Base-by-base conservation (phyloP, 2,888 invertebrate genomes). In the Phanerotoma sp. region DNA sequence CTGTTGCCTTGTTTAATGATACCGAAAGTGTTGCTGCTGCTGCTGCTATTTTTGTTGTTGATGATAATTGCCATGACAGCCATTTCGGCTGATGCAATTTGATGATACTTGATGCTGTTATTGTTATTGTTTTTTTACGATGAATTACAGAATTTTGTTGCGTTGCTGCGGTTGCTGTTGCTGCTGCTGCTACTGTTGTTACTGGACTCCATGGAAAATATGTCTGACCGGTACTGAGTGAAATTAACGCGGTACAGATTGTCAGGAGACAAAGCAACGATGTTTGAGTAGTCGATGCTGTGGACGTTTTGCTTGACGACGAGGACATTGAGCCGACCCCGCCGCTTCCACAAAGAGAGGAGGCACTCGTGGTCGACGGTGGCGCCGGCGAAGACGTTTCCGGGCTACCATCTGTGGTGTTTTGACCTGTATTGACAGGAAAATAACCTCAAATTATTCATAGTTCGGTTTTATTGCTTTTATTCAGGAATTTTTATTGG, bases 181-280 rank as follows among this genome's bases (percentile, higher is more conserved):
- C 32, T 51, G n/a, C n/a, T n/a, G n/a, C n/a, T n/a, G n/a, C n/a
- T n/a, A n/a, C n/a, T n/a, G n/a, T n/a, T n/a, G 61, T 56, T 47
- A 54, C 51, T 16, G 59, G 61, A 15, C 57, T 55, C 58, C 59
- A 63, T 22, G 56, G 62, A 47, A 62, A 64, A 58, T 58, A 59
- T 62, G 67, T 65, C 61, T 63, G 62, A 54, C 59, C 63, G 52
- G 58, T 66, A 62, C 70, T 78, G 72, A 74, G 61, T 70, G 79
- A 79, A 73, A 80, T 79, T 15, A 73, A 53, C 70, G 78, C 79
- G 74, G 78, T 78, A 74, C 75, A 74, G 61, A 74, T 67, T 73
- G 74, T 76, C 67, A 74, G 71, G 32, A 74, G 64, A 62, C 71
- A 73, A 59, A 73, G 58, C 25, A 70, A 61, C 32, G 64, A 68